A percentile compares a stretch with the other conserved stretches of the same genome.
Conservation (phyloP, 2,113 vertebrate species). For the Pachyramphus minor region DNA sequence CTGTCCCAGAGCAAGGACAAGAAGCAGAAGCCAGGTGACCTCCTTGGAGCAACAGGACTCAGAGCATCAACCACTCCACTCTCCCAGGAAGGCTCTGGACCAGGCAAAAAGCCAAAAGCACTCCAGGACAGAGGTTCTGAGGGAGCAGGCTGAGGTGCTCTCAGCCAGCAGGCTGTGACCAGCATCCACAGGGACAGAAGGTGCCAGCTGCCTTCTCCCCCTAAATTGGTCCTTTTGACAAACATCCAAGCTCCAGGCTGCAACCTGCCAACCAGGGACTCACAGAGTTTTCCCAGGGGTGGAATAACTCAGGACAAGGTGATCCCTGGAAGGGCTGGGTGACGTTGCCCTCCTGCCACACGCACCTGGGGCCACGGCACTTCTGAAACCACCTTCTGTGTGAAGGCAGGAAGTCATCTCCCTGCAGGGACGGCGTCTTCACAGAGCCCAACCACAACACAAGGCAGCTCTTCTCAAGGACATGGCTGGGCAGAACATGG, state of each 20-base stretch:
- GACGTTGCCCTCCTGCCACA: not conserved
- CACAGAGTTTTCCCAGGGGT: not conserved
- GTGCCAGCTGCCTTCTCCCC: not conserved
- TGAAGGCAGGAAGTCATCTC: not conserved
- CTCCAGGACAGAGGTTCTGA: not conserved
- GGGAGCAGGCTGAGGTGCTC: not conserved
- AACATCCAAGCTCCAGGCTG: not conserved
- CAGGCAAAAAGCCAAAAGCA: too few relatives aligned
- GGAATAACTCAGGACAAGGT: not conserved
- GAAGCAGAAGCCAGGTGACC: not conserved
- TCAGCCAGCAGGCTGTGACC: not conserved
- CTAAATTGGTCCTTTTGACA: not conserved
- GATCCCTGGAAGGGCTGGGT: not conserved
- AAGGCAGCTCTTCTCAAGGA: not conserved
- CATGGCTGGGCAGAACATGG: not conserved
- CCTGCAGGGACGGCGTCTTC: not conserved
- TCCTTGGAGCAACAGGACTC: not conserved
- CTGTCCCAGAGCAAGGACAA: not conserved
- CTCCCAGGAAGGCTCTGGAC: not conserved
- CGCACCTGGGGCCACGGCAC: accelerated
- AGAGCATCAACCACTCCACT: not conserved
- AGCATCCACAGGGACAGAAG: accelerated
- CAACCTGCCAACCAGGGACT: not conserved
- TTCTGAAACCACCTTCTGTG: not conserved
- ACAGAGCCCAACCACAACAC: not conserved